Conservation (phyloP, 1,140 invertebrate species). For the Agrypnia vestita region DNA sequence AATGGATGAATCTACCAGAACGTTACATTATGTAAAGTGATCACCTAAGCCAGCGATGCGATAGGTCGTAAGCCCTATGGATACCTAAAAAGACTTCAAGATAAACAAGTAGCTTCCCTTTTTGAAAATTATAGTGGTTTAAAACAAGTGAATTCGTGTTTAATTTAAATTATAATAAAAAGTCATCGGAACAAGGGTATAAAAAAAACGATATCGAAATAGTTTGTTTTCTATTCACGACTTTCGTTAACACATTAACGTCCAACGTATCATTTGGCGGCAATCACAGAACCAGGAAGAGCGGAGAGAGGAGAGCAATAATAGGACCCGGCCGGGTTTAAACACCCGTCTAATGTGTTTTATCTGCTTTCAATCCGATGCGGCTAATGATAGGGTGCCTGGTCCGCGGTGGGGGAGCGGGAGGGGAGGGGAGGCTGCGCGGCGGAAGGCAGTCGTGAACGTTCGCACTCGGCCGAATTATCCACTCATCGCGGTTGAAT, state of each 20-base stretch:
- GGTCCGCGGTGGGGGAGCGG: neutral
- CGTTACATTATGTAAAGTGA: too few species aligned
- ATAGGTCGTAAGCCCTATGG: too few species aligned
- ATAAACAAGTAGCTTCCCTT: too few species aligned
- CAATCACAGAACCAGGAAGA: slow-evolving; percentile 29
- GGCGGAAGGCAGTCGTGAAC: slow-evolving; percentile 18
- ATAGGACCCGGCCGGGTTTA: neutral
- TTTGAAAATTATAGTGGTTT: too few species aligned
- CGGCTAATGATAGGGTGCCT: slow-evolving; percentile 34
- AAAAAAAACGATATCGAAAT: too few species aligned
- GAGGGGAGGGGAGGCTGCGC: neutral
- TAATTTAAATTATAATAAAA: too few species aligned
- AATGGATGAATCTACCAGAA: too few species aligned
- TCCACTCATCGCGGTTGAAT: slow-evolving; percentile 32
- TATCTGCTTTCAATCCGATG: slow-evolving; percentile 32
- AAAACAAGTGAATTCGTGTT: too few species aligned
- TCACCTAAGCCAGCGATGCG: too few species aligned
- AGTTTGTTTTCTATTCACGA: slow-evolving; percentile 15
- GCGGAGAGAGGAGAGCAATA: neutral
- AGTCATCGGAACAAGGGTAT: too few species aligned
- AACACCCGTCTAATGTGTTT: slow-evolving; percentile 26
- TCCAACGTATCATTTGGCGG: slow-evolving; percentile 18
- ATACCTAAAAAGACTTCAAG: too few species aligned
- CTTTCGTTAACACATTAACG: slow-evolving; percentile 23
- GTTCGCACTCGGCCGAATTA: slow-evolving; percentile 25